phyloP scores from a whole-genome alignment of 2,113 vertebrate genomes.

The Thymallus thymallus region DNA sequence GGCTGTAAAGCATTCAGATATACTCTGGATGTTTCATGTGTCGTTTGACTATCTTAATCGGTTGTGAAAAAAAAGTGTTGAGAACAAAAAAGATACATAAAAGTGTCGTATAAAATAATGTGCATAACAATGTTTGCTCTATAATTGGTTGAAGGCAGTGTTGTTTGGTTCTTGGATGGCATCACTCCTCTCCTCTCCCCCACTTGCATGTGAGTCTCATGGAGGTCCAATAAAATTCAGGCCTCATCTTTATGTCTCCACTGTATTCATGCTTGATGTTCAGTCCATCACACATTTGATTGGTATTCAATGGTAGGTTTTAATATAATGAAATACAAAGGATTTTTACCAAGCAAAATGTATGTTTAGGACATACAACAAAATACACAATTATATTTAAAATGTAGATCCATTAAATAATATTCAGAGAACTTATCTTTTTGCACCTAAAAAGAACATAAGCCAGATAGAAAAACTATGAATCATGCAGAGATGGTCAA shows the following conservation, averaged over 20 bases:
- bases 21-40: slow-evolving; percentile 86
- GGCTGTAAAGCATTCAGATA: slow-evolving; percentile 62
- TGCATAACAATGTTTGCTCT: slow-evolving; percentile 52
- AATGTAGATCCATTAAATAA: too few species aligned
- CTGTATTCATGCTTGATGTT: not conserved
- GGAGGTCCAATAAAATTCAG: slow-evolving; percentile 76
- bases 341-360: too few species aligned
- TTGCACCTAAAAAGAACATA: too few species aligned
- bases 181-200: slow-evolving; percentile 39
- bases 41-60: slow-evolving; percentile 89
- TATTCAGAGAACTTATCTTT: too few species aligned
- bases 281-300: not conserved
- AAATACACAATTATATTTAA: too few species aligned
- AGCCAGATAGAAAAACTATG: too few species aligned
- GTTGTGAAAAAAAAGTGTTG: slow-evolving; percentile 74
- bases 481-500: too few species aligned
- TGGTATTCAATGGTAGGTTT: too few species aligned
- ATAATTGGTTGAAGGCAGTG: slow-evolving; percentile 59
- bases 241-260: slow-evolving; percentile 41
- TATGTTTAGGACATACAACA: too few species aligned
- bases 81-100: slow-evolving; percentile 48
- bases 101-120: slow-evolving; percentile 47
- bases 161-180: slow-evolving; percentile 53
- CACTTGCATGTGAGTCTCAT: slow-evolving; percentile 74
- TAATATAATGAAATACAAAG: too few species aligned